Evolutionary conservation across 2,888 invertebrate species (phyloP), one percentile per base, ranked within the genome.

Genomic region (Ariolimax columbianus): DNA sequence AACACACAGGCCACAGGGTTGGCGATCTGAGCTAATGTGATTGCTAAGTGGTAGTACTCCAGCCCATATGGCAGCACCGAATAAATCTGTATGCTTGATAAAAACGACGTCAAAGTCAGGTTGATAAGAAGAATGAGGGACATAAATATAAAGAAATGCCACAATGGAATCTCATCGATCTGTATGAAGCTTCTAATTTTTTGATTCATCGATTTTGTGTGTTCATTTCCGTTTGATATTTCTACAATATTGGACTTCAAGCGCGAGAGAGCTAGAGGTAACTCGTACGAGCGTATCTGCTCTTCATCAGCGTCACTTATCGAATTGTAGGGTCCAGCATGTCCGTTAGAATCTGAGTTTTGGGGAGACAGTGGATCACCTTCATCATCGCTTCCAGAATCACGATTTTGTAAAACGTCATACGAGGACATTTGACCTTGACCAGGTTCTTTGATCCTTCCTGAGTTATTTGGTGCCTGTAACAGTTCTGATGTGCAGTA

Each of bases 31-130:
- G 96, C 95, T 89, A 98, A 95, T 85, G 96, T 96, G 79, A 96
- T 96, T 17, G 97, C 95, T 91, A 97, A 95, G 94, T 97, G 97
- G 94, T 97, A 97, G 0, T 96, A 96, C 77, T 89, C 84, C 33
- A 88, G 95, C 36, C 97, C 97, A 94, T 97, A 97, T 23, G 97
- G 97, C 91, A 97, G 95, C 91, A 96, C 96, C 79, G 97, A 97
- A 94, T 96, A 97, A 72, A 83, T 72, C 94, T 97, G 97, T 89
- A 97, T 95, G 87, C 97, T 96, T 38, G 97, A 97, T 89, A 97
- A 95, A 90, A 97, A 86, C 33, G 84, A 77, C 1, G 86, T 86
- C 36, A 85, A 72, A 33, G 86, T 86, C 51, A 88, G 82, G 40
- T 87, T 86, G 26, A 86, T 83, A 36, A 86, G 6, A 19, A 85